Conservation (phyloP, 2,888 invertebrate species). For the Gryllus longicercus region DNA sequence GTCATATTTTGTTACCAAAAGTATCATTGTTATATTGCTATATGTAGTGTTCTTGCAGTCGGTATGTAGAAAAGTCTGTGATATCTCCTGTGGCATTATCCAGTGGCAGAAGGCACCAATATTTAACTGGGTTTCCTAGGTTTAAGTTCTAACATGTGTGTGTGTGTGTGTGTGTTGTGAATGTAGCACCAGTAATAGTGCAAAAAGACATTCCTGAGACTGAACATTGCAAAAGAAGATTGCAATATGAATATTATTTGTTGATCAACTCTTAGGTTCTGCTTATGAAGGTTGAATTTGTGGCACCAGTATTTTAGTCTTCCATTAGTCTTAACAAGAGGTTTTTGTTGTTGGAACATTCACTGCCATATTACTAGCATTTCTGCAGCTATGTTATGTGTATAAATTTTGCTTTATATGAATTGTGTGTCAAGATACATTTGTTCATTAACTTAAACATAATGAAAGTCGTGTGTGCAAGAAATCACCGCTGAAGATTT, state of each 20-base stretch:
- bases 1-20: constrained; percentile 37
- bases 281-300: constrained; percentile 23
- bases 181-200: neutral
- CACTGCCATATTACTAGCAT: constrained; percentile 30
- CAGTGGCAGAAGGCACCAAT: constrained; percentile 30
- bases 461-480: neutral
- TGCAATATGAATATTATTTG: neutral
- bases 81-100: constrained; percentile 40
- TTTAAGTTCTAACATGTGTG: neutral
- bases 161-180: constrained; percentile 11
- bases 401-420: constrained; percentile 20
- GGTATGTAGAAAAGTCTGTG: constrained; percentile 43
- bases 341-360: constrained; percentile 27
- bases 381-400: neutral
- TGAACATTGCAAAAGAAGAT: neutral
- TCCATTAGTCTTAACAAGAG: constrained; percentile 27
- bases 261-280: neutral
- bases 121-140: constrained; percentile 24
- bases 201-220: neutral
- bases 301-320: constrained; percentile 32
- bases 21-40: constrained; percentile 34
- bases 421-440: neutral
- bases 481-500: constrained; percentile 18
- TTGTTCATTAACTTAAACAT: neutral
- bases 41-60: constrained; percentile 32